These are phyloP conservation scores for Samia ricini DNA, from an alignment of 1,140 invertebrate species.

Conservation along the genomic window DNA sequence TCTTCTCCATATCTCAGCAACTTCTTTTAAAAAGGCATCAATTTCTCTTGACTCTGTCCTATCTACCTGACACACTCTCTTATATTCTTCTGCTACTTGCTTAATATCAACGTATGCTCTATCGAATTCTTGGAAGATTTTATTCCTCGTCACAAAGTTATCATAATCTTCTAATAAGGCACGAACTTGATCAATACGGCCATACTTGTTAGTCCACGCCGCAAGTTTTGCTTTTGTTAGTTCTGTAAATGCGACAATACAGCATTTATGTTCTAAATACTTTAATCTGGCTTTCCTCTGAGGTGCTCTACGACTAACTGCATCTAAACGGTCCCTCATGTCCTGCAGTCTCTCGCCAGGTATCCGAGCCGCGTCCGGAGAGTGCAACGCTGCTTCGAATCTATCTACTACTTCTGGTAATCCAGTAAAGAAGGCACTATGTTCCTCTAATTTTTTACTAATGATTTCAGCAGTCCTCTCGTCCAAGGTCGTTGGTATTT, in stretches of 20 bases:
- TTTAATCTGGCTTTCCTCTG: constrained; percentile 90
- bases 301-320: constrained; percentile 83
- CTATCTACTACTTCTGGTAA: constrained; percentile 86
- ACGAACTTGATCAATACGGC: constrained; percentile 88
- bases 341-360: constrained; percentile 88
- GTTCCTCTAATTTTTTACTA: constrained; percentile 92
- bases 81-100: constrained; percentile 94
- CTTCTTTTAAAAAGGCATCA: constrained; percentile 91
- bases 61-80: constrained; percentile 89
- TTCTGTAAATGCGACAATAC: constrained; percentile 93
- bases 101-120: constrained; percentile 95
- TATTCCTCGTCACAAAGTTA: constrained; percentile 93
- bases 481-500: constrained; percentile 89
- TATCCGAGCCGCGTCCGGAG: constrained; percentile 81
- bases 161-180: constrained; percentile 92
- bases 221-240: constrained; percentile 93
- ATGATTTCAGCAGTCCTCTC: constrained; percentile 92
- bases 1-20: constrained; percentile 92
- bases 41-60: constrained; percentile 86
- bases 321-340: constrained; percentile 86
- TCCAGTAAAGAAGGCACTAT: constrained; percentile 92
- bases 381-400: constrained; percentile 84
- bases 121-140: constrained; percentile 96
- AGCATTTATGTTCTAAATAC: constrained; percentile 95
- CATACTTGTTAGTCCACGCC: constrained; percentile 94